Base-by-base conservation (phyloP, 35 echinoderm and acorn worm species). In the Acanthaster planci region DNA sequence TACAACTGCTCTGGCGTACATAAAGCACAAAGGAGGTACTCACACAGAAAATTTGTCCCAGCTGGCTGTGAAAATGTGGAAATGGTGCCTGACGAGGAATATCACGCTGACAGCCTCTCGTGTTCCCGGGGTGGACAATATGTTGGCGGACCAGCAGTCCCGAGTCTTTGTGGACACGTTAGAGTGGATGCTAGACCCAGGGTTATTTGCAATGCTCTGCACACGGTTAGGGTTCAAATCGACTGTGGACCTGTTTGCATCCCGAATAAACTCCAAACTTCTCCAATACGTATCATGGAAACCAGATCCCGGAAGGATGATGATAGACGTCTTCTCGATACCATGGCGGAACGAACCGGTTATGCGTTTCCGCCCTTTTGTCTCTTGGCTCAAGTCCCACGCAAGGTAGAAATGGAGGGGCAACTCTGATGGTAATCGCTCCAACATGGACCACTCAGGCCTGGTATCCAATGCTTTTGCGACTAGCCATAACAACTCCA, bases 391-490 rank as follows among this genome's bases (percentile, higher is more conserved):
- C 81, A 76, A 81, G 55, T 53, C 17, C 29, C 87, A 21, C 55
- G 76, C 30, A 92, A 82, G 39, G 84, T 85, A 52, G 22, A 83
- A 31, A 5, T 34, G 54, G 87, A 94, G 82, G 89, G 58, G 55
- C 80, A 44, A 64, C 76, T 21, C 81, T 81, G 35, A 72, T 92
- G 0, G 52, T 96, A 53, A 64, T 89, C 58, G 93, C 85, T 19
- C 93, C 86, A 47, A 88, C 64, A 10, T 96, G 93, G 90, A 87
- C 93, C 18, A 97, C 89, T 8, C 89, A 97, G 76, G 40, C 77
- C 14, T 92, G 90, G 93, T 97, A 82, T 52, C 80, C 68, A 2
- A 37, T 53, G 30, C 56, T 97, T 40, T 78, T 86, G 19, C 64
- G 39, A 5, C 10, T 91, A 26, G 30, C 88, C 39, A 76, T 87